Evolutionary conservation across 2,113 vertebrate species (phyloP), one percentile per base, ranked within the genome.

Genomic region (Mungos mungo): DNA sequence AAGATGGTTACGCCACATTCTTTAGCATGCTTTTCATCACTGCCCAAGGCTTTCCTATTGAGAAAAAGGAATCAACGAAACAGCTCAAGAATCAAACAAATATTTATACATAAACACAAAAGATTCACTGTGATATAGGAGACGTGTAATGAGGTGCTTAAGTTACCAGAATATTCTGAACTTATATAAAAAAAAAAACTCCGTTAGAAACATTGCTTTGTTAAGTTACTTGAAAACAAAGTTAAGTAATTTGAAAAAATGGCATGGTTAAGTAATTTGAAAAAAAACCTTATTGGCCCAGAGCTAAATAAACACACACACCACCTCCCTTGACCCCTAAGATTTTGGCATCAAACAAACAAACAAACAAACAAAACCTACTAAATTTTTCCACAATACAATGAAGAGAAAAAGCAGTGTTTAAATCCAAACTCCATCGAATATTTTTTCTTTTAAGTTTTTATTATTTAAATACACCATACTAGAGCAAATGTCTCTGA

Each of bases 401-500:
- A 60, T 23, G 52, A 90, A 97, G 91, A 97, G 86, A 97, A 98
- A 97, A 88, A 91, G 92, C 97, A 98, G 91, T 89, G 98, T 98
- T 97, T 98, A 97, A 98, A 97, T 96, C 98, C 98, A 97, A 96
- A 99, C 97, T 98, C 98, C 89, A 97, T 96, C 97, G 82, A 95
- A 96, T 98, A 98, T 98, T 98, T 99, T 97, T 99, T 98, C 99
- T 99, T 99, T 99, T 99, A 99, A 99, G 98, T 99, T 99, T 99
- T 99, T 99, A 99, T 99, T 99, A 99, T 99, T 99, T 99, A 99
- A 99, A 99, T 99, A 99, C 99, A 99, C 99, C 99, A 99, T 99
- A 99, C 99, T 99, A 99, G 99, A 99, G 99, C 99, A 99, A 99
- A 99, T 99, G 99, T 99, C 99, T 99, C 99, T 99, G 99, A 99